Conservation (phyloP, 2,888 invertebrate genomes). For the Apotomis turbidana region DNA sequence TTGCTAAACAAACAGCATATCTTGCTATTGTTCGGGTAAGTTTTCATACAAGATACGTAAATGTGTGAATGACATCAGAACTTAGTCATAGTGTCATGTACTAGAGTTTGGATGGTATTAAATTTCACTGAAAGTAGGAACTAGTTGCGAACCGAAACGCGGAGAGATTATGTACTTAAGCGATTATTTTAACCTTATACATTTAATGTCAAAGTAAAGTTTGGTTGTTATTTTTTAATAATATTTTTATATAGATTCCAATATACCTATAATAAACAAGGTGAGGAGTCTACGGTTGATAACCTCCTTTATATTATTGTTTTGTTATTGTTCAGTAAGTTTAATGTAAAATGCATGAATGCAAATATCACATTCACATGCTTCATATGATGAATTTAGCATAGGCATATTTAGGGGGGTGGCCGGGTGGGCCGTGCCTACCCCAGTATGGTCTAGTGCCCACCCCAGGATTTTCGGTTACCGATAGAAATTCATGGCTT, state of each 20-base stretch:
- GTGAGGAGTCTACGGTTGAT: slow-evolving; percentile 24
- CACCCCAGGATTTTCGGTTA: too few species aligned
- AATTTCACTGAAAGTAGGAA: slow-evolving; percentile 40
- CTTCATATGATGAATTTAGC: too few species aligned
- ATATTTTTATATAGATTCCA: slow-evolving; percentile 1
- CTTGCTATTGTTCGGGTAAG: slow-evolving; percentile 38
- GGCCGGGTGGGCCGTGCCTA: too few species aligned
- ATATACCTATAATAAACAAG: slow-evolving; percentile 12
- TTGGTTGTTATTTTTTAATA: neutral
- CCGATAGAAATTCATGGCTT: too few species aligned
- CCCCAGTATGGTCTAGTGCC: too few species aligned
- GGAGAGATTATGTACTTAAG: slow-evolving; percentile 5
- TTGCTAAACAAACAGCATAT: slow-evolving; percentile 34
- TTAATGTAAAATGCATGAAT: neutral
- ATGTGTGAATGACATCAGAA: slow-evolving; percentile 63
- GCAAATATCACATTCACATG: neutral
- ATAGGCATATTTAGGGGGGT: too few species aligned
- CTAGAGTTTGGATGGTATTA: slow-evolving; percentile 42
- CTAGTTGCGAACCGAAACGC: slow-evolving; percentile 35
- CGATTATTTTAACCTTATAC: neutral
- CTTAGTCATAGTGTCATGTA: slow-evolving; percentile 58
- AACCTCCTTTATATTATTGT: slow-evolving; percentile 33
- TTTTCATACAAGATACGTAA: slow-evolving; percentile 36
- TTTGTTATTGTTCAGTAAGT: slow-evolving; percentile 30
- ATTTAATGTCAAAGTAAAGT: slow-evolving; percentile 1